Percentiles rank a stretch among this genome's conserved stretches.
These are phyloP conservation scores for Nomada fucata DNA, from an alignment of 2,888 invertebrate genomes.

Conservation along the genomic window DNA sequence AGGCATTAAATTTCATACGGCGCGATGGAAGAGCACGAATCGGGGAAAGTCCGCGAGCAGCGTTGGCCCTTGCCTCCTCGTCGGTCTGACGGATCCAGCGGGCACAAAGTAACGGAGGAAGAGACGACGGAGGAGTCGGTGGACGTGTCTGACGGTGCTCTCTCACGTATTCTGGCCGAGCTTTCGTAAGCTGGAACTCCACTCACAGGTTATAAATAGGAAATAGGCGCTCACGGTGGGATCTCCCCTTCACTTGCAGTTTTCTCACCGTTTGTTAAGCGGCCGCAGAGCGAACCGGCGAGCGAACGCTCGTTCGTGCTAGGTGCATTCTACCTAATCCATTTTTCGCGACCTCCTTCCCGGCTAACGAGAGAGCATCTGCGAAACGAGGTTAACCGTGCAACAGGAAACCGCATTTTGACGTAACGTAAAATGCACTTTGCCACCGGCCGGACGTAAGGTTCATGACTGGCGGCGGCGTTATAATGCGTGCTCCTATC, in stretches of 20 bases:
- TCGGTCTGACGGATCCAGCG: constrained; percentile 3
- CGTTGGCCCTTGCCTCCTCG: not conserved
- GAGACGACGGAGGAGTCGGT: constrained; percentile 34
- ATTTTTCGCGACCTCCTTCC: constrained; percentile 75
- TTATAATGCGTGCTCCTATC: constrained; percentile 49
- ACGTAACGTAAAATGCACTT: constrained; percentile 73
- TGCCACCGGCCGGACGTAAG: constrained; percentile 48
- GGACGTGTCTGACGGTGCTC: constrained; percentile 51
- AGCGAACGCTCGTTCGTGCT: constrained; percentile 32
- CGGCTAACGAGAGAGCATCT: constrained; percentile 71
- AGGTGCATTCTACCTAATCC: constrained; percentile 70
- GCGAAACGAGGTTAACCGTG: constrained; percentile 73
- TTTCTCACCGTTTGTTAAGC: constrained; percentile 70
- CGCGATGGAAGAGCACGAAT: not conserved
- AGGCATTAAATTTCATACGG: not conserved
- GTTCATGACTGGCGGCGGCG: constrained; percentile 45
- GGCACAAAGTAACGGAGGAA: constrained; percentile 4
- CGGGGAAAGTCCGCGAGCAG: constrained; percentile 13
- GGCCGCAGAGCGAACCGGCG: constrained; percentile 23
- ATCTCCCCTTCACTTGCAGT: constrained; percentile 71
- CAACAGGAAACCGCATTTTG: constrained; percentile 74
- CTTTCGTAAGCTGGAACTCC: constrained; percentile 67
- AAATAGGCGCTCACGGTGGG: constrained; percentile 58
- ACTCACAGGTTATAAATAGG: constrained; percentile 68
- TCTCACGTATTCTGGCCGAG: constrained; percentile 49